Conservation (phyloP, 2,113 vertebrate species). For the Albula goreensis region DNA sequence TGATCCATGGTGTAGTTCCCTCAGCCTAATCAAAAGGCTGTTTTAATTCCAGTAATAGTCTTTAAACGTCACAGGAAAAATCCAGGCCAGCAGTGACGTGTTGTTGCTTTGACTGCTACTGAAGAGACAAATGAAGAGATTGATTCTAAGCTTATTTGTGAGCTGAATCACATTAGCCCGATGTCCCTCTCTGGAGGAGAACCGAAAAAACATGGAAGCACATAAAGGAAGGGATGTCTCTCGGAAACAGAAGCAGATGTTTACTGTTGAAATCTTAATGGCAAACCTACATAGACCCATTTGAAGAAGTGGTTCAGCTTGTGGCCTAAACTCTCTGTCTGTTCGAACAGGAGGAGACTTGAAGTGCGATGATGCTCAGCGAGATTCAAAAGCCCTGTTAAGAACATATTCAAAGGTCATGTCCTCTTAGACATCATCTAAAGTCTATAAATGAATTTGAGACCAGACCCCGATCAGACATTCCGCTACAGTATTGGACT, state of each 20-base stretch:
- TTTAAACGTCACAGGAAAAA: neutral
- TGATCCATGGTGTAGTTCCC: neutral
- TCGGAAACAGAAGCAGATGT: conserved; percentile 40
- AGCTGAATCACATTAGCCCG: conserved; percentile 3
- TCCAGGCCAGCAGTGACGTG: neutral
- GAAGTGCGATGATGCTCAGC: neutral
- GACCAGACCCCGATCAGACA: neutral
- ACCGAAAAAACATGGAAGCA: conserved; percentile 26
- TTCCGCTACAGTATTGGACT: neutral
- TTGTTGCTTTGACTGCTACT: neutral
- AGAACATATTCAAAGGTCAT: neutral
- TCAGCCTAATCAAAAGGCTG: neutral
- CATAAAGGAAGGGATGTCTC: conserved; percentile 12
- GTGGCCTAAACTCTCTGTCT: neutral
- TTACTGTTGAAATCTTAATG: conserved; percentile 36
- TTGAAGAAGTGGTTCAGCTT: neutral
- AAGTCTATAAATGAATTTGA: neutral
- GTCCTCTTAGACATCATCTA: neutral
- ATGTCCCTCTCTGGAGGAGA: conserved; percentile 18
- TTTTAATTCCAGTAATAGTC: neutral
- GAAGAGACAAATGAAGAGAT: neutral
- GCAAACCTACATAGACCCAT: neutral
- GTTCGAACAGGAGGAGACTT: neutral
- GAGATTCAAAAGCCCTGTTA: neutral
- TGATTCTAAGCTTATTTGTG: conserved; percentile 1